Evolutionary conservation across 2,797 vertebrate species (phyloP).

Genomic region (Bradypus variegatus): DNA sequence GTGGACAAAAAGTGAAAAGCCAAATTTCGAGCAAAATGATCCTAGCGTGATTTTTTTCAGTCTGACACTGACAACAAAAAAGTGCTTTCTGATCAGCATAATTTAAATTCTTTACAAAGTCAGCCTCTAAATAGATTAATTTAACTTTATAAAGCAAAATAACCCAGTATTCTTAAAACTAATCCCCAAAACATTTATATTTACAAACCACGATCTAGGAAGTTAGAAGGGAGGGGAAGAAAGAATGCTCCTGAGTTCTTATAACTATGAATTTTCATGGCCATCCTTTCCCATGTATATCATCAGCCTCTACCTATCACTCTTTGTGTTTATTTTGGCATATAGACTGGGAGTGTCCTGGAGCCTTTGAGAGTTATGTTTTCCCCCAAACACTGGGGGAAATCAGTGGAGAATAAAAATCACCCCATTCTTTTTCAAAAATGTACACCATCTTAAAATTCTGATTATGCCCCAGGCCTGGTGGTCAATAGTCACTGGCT

Average conservation of each 20-base stretch:
- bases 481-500: neutral
- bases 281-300: neutral
- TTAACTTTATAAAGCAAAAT: neutral
- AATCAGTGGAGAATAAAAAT: neutral
- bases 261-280: neutral
- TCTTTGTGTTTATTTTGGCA: conserved; percentile 14
- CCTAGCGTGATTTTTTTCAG: neutral
- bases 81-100: neutral
- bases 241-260: conserved; percentile 32
- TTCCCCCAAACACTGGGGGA: neutral
- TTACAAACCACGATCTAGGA: neutral
- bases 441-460: neutral
- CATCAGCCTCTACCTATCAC: neutral
- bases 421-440: conserved; percentile 23
- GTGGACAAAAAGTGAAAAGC: conserved; percentile 13
- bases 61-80: neutral
- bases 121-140: neutral
- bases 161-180: neutral
- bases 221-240: neutral
- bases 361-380: neutral
- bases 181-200: neutral
- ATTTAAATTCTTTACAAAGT: neutral
- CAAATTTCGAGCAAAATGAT: neutral
- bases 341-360: conserved; percentile 31
- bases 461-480: neutral